phyloP scores from a whole-genome alignment of 2,888 invertebrate genomes.

The Ichneumon xanthorius region DNA sequence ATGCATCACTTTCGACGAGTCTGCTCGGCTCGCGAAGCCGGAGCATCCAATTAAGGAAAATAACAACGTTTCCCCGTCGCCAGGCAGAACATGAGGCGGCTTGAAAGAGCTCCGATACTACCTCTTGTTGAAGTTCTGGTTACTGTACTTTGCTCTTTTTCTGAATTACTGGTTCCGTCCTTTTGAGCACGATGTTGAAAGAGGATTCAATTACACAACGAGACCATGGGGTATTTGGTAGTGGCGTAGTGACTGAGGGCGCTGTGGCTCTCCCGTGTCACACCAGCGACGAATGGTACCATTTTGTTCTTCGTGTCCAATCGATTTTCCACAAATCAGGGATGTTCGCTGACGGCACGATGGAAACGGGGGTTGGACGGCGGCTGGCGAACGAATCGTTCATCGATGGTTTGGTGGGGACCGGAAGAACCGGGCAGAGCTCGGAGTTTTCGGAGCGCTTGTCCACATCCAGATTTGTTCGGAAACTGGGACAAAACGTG shows the following conservation, averaged over 20 bases:
- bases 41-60: conserved; percentile 16
- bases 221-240: conserved; percentile 1
- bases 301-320: not conserved
- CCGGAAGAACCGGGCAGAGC: not conserved
- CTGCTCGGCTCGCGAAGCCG: not conserved
- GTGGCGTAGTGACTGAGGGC: not conserved
- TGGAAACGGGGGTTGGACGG: not conserved
- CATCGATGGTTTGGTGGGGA: conserved; percentile 8
- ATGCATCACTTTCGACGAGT: not conserved
- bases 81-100: not conserved
- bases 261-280: not conserved
- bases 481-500: conserved; percentile 35
- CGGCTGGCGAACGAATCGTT: not conserved
- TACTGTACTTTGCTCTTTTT: not conserved
- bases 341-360: conserved; percentile 9
- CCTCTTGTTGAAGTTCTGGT: not conserved
- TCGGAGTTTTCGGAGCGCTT: conserved; percentile 4
- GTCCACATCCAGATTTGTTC: conserved; percentile 30
- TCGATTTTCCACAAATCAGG: conserved; percentile 37
- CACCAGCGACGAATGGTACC: not conserved
- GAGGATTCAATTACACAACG: conserved; percentile 12
- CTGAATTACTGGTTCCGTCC: not conserved
- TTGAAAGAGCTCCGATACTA: not conserved
- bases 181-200: conserved; percentile 3
- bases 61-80: not conserved